These are phyloP conservation scores for Picathartes gymnocephalus DNA, from an alignment of 2,113 vertebrate species.

Conservation along the genomic window DNA sequence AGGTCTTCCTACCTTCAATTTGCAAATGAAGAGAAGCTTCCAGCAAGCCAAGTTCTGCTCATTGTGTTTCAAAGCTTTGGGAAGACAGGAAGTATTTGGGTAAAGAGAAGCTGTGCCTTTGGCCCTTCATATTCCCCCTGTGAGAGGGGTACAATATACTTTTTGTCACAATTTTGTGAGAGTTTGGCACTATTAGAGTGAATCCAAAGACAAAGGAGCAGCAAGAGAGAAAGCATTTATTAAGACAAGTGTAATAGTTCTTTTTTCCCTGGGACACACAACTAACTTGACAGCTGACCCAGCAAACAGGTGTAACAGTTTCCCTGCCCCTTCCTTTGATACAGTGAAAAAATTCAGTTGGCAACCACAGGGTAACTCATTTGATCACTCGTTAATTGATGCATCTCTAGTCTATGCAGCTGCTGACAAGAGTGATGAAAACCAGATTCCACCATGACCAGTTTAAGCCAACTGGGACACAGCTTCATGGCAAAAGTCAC, in stretches of 20 bases:
- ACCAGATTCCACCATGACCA: neutral
- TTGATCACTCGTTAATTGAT: neutral
- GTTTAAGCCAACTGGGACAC: neutral
- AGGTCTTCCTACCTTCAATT: neutral
- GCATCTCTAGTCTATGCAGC: neutral
- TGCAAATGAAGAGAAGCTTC: neutral
- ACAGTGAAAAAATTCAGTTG: neutral
- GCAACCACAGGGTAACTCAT: neutral
- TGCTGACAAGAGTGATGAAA: neutral
- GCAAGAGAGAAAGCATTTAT: conserved; percentile 36
- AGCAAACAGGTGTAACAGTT: neutral
- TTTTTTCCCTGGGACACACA: neutral
- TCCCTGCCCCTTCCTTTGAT: neutral
- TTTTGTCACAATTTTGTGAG: neutral
- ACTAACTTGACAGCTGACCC: neutral
- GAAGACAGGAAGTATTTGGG: neutral
- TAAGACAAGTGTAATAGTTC: neutral
- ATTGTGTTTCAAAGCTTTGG: neutral
- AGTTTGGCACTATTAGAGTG: neutral
- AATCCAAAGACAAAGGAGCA: neutral
- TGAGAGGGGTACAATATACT: no score
- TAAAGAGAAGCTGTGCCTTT: neutral
- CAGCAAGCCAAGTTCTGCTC: neutral
- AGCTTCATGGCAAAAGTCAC: neutral
- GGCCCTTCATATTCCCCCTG: accelerated